These are phyloP conservation scores for Drosophila melanosoma DNA, from an alignment of 2,888 invertebrate species.

Conservation along the genomic window DNA sequence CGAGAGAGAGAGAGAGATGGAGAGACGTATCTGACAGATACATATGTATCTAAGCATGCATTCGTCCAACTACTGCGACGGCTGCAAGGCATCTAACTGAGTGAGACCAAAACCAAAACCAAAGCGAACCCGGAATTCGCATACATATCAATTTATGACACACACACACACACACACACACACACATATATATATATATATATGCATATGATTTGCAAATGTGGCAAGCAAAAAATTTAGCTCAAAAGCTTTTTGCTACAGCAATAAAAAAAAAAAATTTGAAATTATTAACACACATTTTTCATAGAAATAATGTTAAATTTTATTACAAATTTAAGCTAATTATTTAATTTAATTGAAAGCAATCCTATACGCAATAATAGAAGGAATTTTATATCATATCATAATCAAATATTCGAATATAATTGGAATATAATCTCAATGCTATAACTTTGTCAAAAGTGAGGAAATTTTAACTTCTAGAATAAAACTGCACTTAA, in stretches of 20 bases:
- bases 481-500: background rate
- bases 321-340: background rate
- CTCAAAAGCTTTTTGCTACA: background rate
- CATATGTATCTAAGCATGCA: conserved; percentile 37
- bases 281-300: background rate
- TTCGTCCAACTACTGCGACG: conserved; percentile 12
- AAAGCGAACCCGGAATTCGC: conserved; percentile 39
- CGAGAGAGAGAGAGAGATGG: background rate
- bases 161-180: background rate
- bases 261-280: background rate
- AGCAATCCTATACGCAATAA: background rate
- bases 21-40: conserved; percentile 48
- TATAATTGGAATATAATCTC: background rate
- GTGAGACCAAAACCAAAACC: conserved; percentile 16
- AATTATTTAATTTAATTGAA: background rate
- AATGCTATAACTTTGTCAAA: background rate
- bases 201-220: background rate
- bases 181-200: fast-evolving
- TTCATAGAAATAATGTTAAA: background rate
- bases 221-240: background rate
- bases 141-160: conserved; percentile 7
- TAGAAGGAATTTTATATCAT: background rate
- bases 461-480: background rate
- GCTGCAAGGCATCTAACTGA: conserved; percentile 29
- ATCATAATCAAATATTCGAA: background rate